These are phyloP conservation scores for Erebia epiphron DNA, from an alignment of 2,888 invertebrate genomes.

Conservation along the genomic window DNA sequence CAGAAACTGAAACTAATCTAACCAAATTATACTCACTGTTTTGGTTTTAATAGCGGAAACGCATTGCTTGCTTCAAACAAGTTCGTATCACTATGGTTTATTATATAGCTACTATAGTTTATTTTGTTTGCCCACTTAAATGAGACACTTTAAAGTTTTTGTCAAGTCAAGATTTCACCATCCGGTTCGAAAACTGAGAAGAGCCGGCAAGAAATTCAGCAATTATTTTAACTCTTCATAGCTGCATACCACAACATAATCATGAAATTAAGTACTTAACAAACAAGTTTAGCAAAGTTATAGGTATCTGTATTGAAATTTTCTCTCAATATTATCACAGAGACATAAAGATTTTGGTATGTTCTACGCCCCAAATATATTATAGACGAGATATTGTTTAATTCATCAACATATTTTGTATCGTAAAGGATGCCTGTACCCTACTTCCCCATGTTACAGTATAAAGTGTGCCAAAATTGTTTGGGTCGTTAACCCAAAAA, in stretches of 20 bases:
- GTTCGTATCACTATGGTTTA: no score
- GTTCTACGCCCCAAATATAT: slow-evolving; percentile 28
- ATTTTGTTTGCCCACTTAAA: no score
- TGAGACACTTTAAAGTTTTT: no score
- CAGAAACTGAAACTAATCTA: no score
- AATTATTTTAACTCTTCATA: no score
- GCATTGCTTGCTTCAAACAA: background rate
- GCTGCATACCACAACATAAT: background rate
- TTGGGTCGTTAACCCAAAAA: slow-evolving; percentile 38
- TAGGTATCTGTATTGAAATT: background rate
- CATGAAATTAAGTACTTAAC: background rate
- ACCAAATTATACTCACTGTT: no score
- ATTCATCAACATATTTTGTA: slow-evolving; percentile 38
- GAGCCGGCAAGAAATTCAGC: no score
- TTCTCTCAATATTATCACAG: background rate
- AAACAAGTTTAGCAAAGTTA: background rate
- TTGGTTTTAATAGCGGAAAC: background rate
- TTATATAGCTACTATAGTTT: no score
- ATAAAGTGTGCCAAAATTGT: slow-evolving; percentile 40
- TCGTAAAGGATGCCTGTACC: slow-evolving; percentile 38
- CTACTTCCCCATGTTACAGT: slow-evolving; percentile 32
- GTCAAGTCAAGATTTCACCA: no score
- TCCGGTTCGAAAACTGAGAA: no score
- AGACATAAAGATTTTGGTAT: background rate
- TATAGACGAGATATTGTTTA: slow-evolving; percentile 36